Evolutionary conservation across 2,113 vertebrate species (phyloP), one percentile per base, ranked within the genome.

Genomic region (Lampris incognitus): DNA sequence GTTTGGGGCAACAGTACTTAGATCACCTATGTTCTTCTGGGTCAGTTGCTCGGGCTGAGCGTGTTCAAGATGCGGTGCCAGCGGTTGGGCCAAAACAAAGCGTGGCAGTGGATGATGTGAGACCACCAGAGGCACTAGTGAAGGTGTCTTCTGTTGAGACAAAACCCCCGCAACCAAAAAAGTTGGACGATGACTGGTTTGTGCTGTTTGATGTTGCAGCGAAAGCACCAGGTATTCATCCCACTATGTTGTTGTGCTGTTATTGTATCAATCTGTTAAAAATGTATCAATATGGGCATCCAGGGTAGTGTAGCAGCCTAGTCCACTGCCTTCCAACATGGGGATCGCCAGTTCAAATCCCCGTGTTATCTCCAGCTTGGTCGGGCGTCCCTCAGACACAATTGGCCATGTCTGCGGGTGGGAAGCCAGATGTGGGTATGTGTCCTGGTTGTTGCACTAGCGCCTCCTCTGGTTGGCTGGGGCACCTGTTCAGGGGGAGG

Each of bases 121-220:
- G 52, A 41, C 68, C 56, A 46, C 37, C 64, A 55, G 67, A 69
- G 40, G 46, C 60, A 58, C 4, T 66, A 42, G 63, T 66, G 62
- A 24, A 24, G 24, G 24, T 24, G 24, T 24, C 24, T 24, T 24
- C 24, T 24, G 24, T 24, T 24, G 79, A 56, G 55, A 58, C 66
- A n/a, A 65, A 66, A 60, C 66, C 41, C 48, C 44, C 61, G 38
- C 64, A 66, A 2, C 61, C 62, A 9, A 85, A 72, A 74, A 66
- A 67, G 72, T 44, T 78, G 66, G 80, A 87, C 46, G 88, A 92
- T 68, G 87, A 91, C 66, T 93, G 90, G 91, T 89, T 82, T 81
- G 51, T 66, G 72, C 74, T 85, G 24, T 62, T 90, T 39, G 78
- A 88, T 60, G 70, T 67, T 76, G 75, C 85, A 69, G 52, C 40